Conservation (phyloP, 1,140 invertebrate genomes). For the Calephelis virginiensis region DNA sequence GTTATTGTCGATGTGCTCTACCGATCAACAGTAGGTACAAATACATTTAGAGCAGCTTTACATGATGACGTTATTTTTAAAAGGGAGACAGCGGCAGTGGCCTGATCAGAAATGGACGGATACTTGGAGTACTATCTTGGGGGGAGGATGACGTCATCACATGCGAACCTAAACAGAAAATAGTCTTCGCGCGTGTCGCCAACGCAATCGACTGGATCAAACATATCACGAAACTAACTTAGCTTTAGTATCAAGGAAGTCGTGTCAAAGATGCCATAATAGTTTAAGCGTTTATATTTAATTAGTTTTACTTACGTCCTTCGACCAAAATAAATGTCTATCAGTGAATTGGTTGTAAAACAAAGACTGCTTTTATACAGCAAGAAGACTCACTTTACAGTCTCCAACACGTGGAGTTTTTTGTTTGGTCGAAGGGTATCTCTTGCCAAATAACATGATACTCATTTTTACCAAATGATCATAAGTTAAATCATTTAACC, state of each 20-base stretch:
- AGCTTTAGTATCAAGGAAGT: background rate
- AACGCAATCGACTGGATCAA: constrained; percentile 20
- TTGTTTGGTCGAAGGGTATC: too few relatives aligned
- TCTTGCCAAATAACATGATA: too few relatives aligned
- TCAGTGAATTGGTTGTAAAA: too few relatives aligned
- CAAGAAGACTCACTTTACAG: too few relatives aligned
- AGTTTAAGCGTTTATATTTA: background rate
- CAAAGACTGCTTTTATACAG: too few relatives aligned
- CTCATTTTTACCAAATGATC: background rate
- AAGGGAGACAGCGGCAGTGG: constrained; percentile 46
- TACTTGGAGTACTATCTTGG: constrained; percentile 20
- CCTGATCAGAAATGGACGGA: constrained; percentile 20
- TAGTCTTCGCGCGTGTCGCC: constrained; percentile 20
- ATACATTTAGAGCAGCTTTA: background rate
- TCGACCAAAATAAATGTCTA: too few relatives aligned
- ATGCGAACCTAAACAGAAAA: constrained; percentile 4
- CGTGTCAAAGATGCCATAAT: background rate
- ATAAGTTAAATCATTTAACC: background rate
- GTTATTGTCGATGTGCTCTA: too few relatives aligned
- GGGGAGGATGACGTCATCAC: constrained; percentile 13
- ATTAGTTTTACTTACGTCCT: background rate
- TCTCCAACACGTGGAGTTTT: too few relatives aligned
- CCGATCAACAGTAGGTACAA: background rate
- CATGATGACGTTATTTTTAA: constrained; percentile 3
- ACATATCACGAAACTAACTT: constrained; percentile 11